A percentile compares a stretch with the other conserved stretches of the same genome.
Conservation (phyloP, 2,888 invertebrate species). For the Sinelater perroti region DNA sequence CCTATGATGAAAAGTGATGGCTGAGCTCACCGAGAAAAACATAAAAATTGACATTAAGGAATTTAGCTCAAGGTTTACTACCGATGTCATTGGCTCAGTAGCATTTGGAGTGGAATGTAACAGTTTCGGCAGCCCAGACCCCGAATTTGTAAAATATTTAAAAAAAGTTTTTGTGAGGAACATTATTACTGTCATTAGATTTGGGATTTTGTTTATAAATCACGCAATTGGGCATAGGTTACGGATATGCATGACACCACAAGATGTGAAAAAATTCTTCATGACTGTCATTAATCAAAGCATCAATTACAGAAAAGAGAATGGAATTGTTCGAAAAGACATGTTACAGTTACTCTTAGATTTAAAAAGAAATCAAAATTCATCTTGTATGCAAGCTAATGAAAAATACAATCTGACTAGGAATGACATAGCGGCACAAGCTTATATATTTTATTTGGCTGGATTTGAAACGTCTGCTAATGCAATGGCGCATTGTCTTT, state of each 20-base stretch:
- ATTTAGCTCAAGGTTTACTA: conserved; percentile 64
- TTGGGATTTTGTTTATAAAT: background rate
- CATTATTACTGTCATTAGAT: background rate
- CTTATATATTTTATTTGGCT: conserved; percentile 49
- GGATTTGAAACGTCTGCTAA: conserved; percentile 58
- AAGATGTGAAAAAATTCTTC: conserved; percentile 58
- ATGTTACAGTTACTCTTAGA: conserved; percentile 62
- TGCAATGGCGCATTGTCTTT: conserved; percentile 60
- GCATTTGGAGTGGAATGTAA: conserved; percentile 69
- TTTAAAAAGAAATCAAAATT: too few relatives aligned
- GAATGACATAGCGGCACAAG: conserved; percentile 41
- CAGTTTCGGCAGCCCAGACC: conserved; percentile 63
- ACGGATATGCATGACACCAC: conserved; percentile 40
- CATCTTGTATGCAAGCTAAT: too few relatives aligned
- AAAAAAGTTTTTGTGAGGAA: conserved; percentile 26
- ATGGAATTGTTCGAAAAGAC: conserved; percentile 62
- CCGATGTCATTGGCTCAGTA: conserved; percentile 67
- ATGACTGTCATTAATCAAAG: conserved; percentile 57
- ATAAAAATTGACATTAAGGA: conserved; percentile 52
- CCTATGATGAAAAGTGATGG: conserved; percentile 27
- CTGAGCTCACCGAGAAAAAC: background rate
- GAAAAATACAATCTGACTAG: conserved; percentile 18
- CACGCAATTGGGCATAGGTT: conserved; percentile 39
- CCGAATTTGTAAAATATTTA: conserved; percentile 59
- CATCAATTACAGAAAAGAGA: conserved; percentile 58